phyloP scores from a whole-genome alignment of 2,797 vertebrate species.

The Naso thynnoides region DNA sequence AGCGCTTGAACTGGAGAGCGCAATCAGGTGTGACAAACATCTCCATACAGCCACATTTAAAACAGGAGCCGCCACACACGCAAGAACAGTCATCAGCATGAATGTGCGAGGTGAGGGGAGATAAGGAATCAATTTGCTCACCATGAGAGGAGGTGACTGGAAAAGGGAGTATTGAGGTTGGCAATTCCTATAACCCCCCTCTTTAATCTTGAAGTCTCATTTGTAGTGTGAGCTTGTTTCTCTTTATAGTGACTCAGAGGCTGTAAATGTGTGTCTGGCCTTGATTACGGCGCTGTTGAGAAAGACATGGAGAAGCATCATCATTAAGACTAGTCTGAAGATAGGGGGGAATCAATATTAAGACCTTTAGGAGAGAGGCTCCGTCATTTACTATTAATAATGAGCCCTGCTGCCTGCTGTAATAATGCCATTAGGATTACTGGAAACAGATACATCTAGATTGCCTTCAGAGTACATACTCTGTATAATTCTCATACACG shows the following conservation, averaged over 20 bases:
- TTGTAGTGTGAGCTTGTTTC: slow-evolving; percentile 52
- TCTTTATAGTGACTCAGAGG: slow-evolving; percentile 51
- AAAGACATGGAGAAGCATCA: slow-evolving; percentile 65
- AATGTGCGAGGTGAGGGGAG: slow-evolving; percentile 26
- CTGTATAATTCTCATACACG: slow-evolving; percentile 15
- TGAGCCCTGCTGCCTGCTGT: slow-evolving; percentile 55
- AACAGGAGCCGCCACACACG: slow-evolving; percentile 26
- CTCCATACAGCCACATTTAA: slow-evolving; percentile 31
- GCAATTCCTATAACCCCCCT: slow-evolving; percentile 47
- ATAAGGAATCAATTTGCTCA: slow-evolving; percentile 39
- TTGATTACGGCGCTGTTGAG: slow-evolving; percentile 63
- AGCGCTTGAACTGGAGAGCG: slow-evolving; percentile 39
- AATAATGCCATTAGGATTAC: slow-evolving; percentile 66
- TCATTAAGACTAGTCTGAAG: slow-evolving; percentile 71
- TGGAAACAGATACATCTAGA: slow-evolving; percentile 57
- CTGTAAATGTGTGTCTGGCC: slow-evolving; percentile 67
- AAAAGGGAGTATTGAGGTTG: slow-evolving; percentile 35
- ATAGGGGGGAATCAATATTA: slow-evolving; percentile 72
- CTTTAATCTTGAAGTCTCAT: slow-evolving; percentile 53
- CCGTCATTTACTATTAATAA: slow-evolving; percentile 79
- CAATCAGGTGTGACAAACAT: slow-evolving; percentile 69
- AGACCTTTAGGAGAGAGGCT: slow-evolving; percentile 74
- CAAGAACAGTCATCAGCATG: slow-evolving; percentile 41
- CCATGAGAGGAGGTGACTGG: slow-evolving; percentile 27
- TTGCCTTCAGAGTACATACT: slow-evolving; percentile 30